Evolutionary conservation across 1,140 invertebrate species (phyloP), one percentile per base, ranked within the genome.

Genomic region (Scaptomyza pallida): DNA sequence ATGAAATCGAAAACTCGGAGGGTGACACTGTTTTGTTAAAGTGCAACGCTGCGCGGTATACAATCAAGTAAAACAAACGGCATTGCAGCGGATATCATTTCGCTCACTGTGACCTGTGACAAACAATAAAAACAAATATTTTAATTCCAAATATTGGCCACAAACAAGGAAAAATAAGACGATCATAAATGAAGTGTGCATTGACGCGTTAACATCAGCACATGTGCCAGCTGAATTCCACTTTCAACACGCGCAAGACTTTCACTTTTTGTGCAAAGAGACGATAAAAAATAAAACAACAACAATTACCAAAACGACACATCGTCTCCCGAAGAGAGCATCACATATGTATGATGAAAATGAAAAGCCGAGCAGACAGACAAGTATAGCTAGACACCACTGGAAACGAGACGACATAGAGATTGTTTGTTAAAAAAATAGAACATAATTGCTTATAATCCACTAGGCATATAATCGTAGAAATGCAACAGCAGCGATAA

Each of bases 221-320:
- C 43, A 54, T 68, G 37, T 41, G 16, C 35, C 21, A 51, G 21
- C 30, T 69, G 40, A 2, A 16, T 35, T 15, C 16, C 30, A 67
- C 40, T 47, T 52, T 54, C 15, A 62, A 52, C 57, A 56, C 65
- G 64, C 50, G 57, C 47, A 69, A 48, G 55, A 71, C 72, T 74
- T 74, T 74, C 72, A 74, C 72, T 74, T 74, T 73, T 65, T 74
- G 33, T 44, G 41, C 67, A 54, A 57, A 73, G 64, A 70, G 23
- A 57, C 35, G 54, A 70, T 57, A 55, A 70, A 73, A 70, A 59
- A 33, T 48, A 68, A 62, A 63, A 63, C 57, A 74, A 70, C 72
- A 74, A 74, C 72, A 74, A 74, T 59, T 70, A 70, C 45, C 55
- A 71, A 70, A 70, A 60, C 44, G 52, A 62, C 17, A 62, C 40